Base-by-base conservation (phyloP, 2,888 invertebrate species). In the Tachina lurida region DNA sequence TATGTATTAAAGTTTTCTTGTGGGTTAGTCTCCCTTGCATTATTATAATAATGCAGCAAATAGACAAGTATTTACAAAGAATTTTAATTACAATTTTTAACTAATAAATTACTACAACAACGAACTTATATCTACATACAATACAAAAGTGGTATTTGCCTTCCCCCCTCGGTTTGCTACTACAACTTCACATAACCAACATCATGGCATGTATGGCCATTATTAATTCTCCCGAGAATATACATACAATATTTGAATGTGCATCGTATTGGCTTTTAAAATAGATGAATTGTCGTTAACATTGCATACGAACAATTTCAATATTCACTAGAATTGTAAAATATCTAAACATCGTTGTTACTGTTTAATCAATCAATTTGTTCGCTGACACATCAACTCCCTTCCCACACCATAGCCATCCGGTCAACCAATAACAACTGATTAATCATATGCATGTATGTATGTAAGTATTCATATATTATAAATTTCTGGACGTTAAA, bases 241-340 rank as follows among this genome's bases (percentile, higher is more conserved):
- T 13, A 65, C 4, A 31, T 4, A 31, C 4, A 31, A 31, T 31
- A 31, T 2, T 31, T 31, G 31, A 7, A 31, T 7, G 31, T 31
- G 7, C 31, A 31, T 7, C 8, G 45, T 56, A 71, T 71, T 17
- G 45, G 10, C 9, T 65, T 49, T 74, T 49, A 19, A 47, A 47
- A 58, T 41, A 65, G 22, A 56, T 39, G 19, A 77, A 58, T 31
- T 68, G 49, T 49, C n/a, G 7, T 68, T 39, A n/a, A 39, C 17
- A 39, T 52, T 49, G n/a, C 31, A 49, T 52, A 13, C 41, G 45
- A 68, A 1, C 22, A 15, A 17, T 41, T 54, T 43, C 75, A 31
- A 17, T 8, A 75, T 58, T 58, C 70, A 76, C 12, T 41, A 58
- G 49, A 80, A 65, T 73, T 62, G 65, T 73, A 68, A 76, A 84